Percentiles rank a stretch among this genome's conserved stretches.
Conservation (phyloP, 2,888 invertebrate genomes). For the Notodonta dromedarius region DNA sequence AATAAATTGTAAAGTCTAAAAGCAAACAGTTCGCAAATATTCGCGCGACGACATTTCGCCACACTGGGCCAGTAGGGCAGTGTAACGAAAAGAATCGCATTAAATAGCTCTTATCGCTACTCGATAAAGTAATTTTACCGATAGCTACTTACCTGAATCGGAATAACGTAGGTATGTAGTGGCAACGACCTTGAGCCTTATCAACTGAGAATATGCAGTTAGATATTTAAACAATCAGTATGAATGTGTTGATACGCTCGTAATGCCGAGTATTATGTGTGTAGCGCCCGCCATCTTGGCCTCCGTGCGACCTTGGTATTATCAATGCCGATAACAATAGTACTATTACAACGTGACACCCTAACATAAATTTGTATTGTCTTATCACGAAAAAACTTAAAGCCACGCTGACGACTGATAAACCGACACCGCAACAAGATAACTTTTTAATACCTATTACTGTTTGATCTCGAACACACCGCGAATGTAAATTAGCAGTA, state of each 20-base stretch:
- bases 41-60: conserved; percentile 22
- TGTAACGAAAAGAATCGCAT: conserved; percentile 39
- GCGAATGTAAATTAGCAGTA: conserved; percentile 32
- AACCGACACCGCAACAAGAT: conserved; percentile 71
- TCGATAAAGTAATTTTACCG: conserved; percentile 51
- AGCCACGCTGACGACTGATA: conserved; percentile 61
- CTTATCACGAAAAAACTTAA: conserved; percentile 73
- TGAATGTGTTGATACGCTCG: conserved; percentile 53
- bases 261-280: conserved; percentile 31
- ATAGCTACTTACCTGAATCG: conserved; percentile 30
- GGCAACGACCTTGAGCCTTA: conserved; percentile 66
- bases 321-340: conserved; percentile 78
- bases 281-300: conserved; percentile 59
- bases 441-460: conserved; percentile 49
- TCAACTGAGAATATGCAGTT: conserved; percentile 64
- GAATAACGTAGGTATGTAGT: conserved; percentile 50
- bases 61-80: conserved; percentile 43
- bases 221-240: conserved; percentile 64
- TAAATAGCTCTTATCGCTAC: conserved; percentile 41
- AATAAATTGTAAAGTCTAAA: not conserved
- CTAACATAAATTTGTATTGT: conserved; percentile 81
- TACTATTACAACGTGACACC: conserved; percentile 76
- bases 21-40: conserved; percentile 19
- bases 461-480: conserved; percentile 54
- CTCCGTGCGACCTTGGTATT: conserved; percentile 71